Percentiles rank a stretch among this genome's conserved stretches.
These are phyloP conservation scores for Troides aeacus DNA, from an alignment of 2,888 invertebrate species.

Conservation along the genomic window DNA sequence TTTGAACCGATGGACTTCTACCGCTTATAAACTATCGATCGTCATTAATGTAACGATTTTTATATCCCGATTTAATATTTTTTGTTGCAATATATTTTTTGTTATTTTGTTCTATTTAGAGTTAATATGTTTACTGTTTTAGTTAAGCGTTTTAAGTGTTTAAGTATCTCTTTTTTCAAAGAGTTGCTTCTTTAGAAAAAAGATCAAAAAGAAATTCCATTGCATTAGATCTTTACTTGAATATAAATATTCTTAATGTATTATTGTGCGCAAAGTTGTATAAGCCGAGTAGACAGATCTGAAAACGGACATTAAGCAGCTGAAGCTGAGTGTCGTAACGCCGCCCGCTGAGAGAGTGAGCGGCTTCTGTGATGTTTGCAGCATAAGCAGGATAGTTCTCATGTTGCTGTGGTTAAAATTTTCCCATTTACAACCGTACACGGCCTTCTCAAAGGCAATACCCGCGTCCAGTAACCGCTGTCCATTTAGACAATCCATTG, in stretches of 20 bases:
- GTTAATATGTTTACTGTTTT: no score
- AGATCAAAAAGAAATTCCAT: no score
- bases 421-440: constrained; percentile 62
- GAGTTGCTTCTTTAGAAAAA: no score
- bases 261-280: constrained; percentile 47
- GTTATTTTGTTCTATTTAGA: no score
- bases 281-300: constrained; percentile 58
- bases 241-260: background rate
- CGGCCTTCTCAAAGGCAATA: constrained; percentile 46
- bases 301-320: constrained; percentile 50
- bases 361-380: constrained; percentile 55
- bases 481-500: constrained; percentile 55
- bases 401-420: constrained; percentile 52
- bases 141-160: no score
- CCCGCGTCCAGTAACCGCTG: constrained; percentile 58
- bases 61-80: no score
- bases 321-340: constrained; percentile 47
- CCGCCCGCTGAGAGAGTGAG: constrained; percentile 58
- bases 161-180: no score
- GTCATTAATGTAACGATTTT: no score
- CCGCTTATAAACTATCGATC: no score
- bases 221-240: no score
- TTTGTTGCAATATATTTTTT: no score
- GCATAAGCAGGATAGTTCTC: constrained; percentile 51
- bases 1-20: no score